These are phyloP conservation scores for Trochalopteron elliotii DNA, from an alignment of 2,113 vertebrate species.

Conservation along the genomic window DNA sequence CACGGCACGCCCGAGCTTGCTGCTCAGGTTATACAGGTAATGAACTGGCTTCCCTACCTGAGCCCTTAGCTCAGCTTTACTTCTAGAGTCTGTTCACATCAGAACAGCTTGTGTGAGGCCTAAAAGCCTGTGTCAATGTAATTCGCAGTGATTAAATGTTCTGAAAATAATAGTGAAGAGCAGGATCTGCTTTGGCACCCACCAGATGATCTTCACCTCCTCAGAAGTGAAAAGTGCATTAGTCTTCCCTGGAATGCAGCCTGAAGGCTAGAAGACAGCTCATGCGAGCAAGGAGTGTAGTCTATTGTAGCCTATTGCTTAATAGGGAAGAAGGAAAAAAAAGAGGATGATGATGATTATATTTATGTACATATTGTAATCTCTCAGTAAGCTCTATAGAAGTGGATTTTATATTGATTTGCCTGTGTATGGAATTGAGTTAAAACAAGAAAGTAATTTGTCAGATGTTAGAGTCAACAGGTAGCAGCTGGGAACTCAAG, in stretches of 20 bases:
- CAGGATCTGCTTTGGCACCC: neutral
- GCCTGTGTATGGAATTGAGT: neutral
- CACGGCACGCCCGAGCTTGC: slow-evolving; percentile 94
- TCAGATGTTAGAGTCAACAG: neutral
- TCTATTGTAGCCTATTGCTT: neutral
- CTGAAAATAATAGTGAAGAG: neutral
- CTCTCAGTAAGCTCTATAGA: neutral
- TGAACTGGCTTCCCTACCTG: neutral
- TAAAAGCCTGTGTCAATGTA: neutral
- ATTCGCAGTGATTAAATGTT: neutral
- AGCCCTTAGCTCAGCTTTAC: neutral
- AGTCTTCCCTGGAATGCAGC: neutral
- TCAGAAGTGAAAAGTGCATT: neutral
- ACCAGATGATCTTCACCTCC: neutral
- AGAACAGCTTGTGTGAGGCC: neutral
- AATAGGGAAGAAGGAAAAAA: neutral
- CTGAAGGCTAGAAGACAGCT: neutral
- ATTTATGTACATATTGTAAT: neutral
- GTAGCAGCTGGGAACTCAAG: neutral
- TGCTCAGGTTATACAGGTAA: slow-evolving; percentile 97
- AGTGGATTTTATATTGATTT: neutral
- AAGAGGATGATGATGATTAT: neutral
- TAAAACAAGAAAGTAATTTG: neutral
- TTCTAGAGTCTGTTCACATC: neutral
- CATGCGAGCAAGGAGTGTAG: neutral